Conservation (phyloP, 2,797 vertebrate genomes). For the Lerista edwardsae region DNA sequence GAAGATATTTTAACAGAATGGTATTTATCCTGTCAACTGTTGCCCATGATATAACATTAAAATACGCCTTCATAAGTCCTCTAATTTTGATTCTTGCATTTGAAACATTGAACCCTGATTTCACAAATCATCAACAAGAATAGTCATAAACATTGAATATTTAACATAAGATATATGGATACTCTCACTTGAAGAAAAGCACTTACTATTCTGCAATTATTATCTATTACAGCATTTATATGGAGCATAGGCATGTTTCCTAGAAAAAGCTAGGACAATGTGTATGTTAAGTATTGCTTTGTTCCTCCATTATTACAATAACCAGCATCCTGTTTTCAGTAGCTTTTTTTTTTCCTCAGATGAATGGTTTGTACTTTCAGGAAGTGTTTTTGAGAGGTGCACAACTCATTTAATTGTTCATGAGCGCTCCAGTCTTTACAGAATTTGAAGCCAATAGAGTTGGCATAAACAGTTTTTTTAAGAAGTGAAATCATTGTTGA, state of each 20-base stretch:
- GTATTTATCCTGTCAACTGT: neutral
- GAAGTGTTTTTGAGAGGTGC: constrained; percentile 34
- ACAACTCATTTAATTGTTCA: constrained; percentile 8
- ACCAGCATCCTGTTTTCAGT: constrained; percentile 40
- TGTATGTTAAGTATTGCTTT: constrained; percentile 12
- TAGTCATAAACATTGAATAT: neutral
- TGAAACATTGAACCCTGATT: neutral
- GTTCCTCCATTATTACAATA: constrained; percentile 23
- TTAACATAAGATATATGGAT: neutral
- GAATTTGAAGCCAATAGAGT: neutral
- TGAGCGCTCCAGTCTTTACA: neutral
- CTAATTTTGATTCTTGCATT: neutral
- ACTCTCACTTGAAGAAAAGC: neutral
- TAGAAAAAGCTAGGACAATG: neutral
- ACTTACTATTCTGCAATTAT: neutral
- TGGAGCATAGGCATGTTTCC: neutral
- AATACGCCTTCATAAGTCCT: neutral
- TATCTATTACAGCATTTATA: no score
- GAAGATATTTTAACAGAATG: rapidly evolving
- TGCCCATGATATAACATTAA: neutral
- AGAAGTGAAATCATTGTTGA: neutral
- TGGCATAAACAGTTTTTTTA: constrained; percentile 3
- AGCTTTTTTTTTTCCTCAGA: constrained; percentile 23
- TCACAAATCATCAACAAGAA: neutral
- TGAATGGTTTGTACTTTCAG: constrained; percentile 23